Base-by-base conservation (phyloP, 2,888 invertebrate genomes). In the Caradrina clavipalpis region DNA sequence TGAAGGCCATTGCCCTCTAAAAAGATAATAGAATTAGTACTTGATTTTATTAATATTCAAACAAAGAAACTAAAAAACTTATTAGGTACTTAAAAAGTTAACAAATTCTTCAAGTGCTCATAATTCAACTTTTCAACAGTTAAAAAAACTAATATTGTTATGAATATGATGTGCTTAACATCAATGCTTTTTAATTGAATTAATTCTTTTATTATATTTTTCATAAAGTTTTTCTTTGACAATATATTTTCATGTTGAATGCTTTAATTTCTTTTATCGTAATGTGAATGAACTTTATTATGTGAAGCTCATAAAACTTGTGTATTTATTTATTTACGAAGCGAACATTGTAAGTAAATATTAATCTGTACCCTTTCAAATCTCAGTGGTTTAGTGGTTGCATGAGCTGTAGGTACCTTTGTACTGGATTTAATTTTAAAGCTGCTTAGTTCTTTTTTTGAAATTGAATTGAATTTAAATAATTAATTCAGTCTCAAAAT, bases 151-250 rank as follows among this genome's bases (percentile, higher is more conserved):
- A 74, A 72, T 53, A 21, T 67, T 22, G 3, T 54, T 54, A 42
- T 42, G 10, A 74, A 53, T 65, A 53, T 26, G 31, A 74, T 57
- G 31, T 49, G 39, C 13, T 68, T 68, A n/a, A 39, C 35, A 47
- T 73, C 50, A 76, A 68, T 67, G 49, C n/a, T 17, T 57, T 74
- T 57, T 66, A 74, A 74, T 56, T 42, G n/a, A 2, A 8, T 22
- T 58, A 51, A 50, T 35, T 15, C 1, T 26, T 74, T 6, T 54
- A 35, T 8, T 13, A 26, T 1, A 21, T 54, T 31, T 39, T 73
- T 73, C n/a, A 49, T 21, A 11, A 64, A 31, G 1, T 3, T 55
- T 49, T 21, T 11, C 42, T 70, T 50, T 64, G 31, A 49, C 10
- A 54, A 49, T 10, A 22, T 42, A n/a, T 73, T 22, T 47, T 49